These are phyloP conservation scores for Nephrotoma appendiculata DNA, from an alignment of 2,888 invertebrate species.

Conservation along the genomic window DNA sequence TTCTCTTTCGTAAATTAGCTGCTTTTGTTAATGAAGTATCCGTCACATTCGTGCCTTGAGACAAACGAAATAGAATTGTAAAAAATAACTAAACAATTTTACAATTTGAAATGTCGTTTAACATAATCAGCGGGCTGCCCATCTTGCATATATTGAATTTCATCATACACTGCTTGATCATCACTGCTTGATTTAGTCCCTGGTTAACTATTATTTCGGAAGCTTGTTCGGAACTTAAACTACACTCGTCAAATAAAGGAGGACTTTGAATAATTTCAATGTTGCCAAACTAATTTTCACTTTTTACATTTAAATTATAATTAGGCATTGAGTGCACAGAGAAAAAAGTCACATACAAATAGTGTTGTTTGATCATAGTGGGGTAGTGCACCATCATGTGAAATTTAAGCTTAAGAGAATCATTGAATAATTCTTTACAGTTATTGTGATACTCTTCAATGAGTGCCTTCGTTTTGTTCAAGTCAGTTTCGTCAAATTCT, in stretches of 20 bases:
- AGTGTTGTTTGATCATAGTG: not conserved
- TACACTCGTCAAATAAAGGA: not conserved
- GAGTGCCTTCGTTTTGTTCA: conserved; percentile 6
- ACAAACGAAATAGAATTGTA: not conserved
- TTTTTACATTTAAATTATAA: too few species aligned
- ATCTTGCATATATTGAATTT: not conserved
- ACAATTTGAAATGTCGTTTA: not conserved
- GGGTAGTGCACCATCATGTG: conserved; percentile 11
- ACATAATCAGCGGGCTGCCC: not conserved
- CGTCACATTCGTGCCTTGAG: not conserved
- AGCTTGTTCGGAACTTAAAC: not conserved
- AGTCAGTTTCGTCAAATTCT: conserved; percentile 6
- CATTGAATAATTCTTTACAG: not conserved
- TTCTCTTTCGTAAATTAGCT: not conserved
- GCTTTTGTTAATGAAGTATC: not conserved
- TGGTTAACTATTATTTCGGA: not conserved
- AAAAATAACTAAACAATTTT: not conserved
- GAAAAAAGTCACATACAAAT: too few species aligned
- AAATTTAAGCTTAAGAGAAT: conserved; percentile 5
- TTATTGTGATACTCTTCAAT: conserved; percentile 9
- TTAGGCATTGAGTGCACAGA: too few species aligned
- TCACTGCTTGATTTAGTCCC: not conserved
- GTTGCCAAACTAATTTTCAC: too few species aligned
- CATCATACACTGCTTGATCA: not conserved
- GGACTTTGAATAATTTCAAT: not conserved